phyloP scores from a whole-genome alignment of 2,888 invertebrate genomes.

The Cataglyphis albicans region DNA sequence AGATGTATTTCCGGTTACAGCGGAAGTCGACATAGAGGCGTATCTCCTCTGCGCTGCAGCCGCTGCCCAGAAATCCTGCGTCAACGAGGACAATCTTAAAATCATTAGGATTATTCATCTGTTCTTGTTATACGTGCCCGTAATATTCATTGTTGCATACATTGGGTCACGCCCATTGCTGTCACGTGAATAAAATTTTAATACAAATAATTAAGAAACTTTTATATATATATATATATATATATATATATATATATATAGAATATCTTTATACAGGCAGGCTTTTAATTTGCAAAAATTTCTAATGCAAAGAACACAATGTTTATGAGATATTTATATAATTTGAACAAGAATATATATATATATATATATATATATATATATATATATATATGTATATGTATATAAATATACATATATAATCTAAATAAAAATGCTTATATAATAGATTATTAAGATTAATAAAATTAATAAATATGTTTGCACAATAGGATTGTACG shows the following conservation, averaged over 20 bases:
- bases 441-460: not conserved
- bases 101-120: conserved; percentile 71
- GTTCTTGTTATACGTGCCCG: conserved; percentile 52
- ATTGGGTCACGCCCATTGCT: conserved; percentile 15
- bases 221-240: not conserved
- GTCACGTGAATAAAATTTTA: not conserved
- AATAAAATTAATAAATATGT: not conserved
- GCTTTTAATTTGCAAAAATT: not conserved
- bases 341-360: not conserved
- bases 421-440: not conserved
- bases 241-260: too few relatives aligned
- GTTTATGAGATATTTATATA: not conserved
- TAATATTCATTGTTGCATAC: conserved; percentile 40
- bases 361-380: not conserved
- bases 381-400: too few relatives aligned
- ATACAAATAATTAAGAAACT: not conserved
- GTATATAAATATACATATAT: too few relatives aligned
- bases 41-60: conserved; percentile 81
- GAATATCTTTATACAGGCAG: not conserved
- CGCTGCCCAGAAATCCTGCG: conserved; percentile 78
- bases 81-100: conserved; percentile 71
- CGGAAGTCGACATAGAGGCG: conserved; percentile 80
- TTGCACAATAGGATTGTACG: not conserved
- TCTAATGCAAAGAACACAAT: not conserved
- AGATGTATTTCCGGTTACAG: conserved; percentile 77